phyloP scores from a whole-genome alignment of 2,797 vertebrate genomes.

The Vipera ursinii region DNA sequence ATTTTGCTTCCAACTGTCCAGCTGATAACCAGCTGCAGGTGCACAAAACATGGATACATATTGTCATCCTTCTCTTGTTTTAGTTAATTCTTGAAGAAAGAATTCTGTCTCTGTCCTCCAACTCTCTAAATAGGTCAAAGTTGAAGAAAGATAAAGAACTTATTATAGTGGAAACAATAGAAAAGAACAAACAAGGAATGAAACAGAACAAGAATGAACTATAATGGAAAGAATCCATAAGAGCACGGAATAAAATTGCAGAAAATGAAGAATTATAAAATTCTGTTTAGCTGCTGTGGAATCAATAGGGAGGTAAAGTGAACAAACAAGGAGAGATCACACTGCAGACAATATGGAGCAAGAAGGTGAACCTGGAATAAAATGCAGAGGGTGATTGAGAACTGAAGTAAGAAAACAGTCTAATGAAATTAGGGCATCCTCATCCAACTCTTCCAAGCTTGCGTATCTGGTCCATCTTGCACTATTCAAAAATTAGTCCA shows the following conservation, averaged over 20 bases:
- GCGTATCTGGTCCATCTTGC: not conserved
- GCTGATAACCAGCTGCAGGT: not conserved
- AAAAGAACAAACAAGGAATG: not conserved
- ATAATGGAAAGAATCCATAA: not conserved
- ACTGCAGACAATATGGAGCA: not conserved
- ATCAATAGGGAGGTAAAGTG: not conserved
- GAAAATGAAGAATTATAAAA: not conserved
- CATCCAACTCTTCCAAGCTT: not conserved
- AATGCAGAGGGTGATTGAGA: not conserved
- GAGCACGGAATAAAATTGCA: not conserved
- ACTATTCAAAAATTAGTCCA: not conserved
- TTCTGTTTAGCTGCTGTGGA: not conserved
- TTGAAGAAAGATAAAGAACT: not conserved
- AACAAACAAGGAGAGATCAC: not conserved
- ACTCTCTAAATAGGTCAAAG: not conserved
- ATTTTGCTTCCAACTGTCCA: not conserved
- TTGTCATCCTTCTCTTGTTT: not conserved
- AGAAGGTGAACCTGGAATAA: not conserved
- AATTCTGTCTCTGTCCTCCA: not conserved
- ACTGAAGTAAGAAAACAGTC: not conserved
- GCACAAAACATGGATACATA: not conserved
- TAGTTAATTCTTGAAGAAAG: not conserved
- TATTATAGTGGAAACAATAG: not conserved
- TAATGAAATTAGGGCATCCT: not conserved
- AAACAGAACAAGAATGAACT: not conserved